Base-by-base conservation (phyloP, 2,888 invertebrate species). In the Cryptocephalus moraei region DNA sequence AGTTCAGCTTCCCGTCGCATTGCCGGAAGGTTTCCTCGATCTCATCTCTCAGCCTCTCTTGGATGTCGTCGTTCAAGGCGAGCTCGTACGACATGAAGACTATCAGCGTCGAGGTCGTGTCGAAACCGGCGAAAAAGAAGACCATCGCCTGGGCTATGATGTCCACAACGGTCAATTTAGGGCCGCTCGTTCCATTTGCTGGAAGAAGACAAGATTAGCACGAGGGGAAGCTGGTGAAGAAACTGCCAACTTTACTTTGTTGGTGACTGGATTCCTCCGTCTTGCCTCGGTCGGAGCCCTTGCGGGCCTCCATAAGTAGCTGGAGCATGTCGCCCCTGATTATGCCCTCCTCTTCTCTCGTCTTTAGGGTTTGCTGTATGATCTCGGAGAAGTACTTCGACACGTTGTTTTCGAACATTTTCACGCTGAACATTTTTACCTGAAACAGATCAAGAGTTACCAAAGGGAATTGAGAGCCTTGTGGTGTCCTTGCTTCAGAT, bases 61-160 rank as follows among this genome's bases (percentile, higher is more conserved):
- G 82, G 1, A 78, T 63, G 0, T 81, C 78, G 12, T 75, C 73
- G 64, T 81, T 73, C 4, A 75, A 44, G 32, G 80, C 77, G 14
- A 82, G 58, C 61, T 81, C 81, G 41, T 79, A 72, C 0, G 76
- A 63, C 0, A 73, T 58, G 50, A 79, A 79, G 0, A 69, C 68
- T 55, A 75, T 66, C 8, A 69, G 53, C 45, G 70, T 67, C 0
- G 75, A 69, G 0, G 70, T 67, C 1, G 73, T 69, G 33, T 75
- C 75, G 53, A 72, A 75, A 1, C 75, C 75, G 13, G 73, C 75
- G 1, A 76, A 61, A 61, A 75, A 75, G 65, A 76, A 76, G 1
- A 75, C 54, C 2, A 75, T 47, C 11, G 73, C 73, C 63, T 80
- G 80, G 0, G 79, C 76, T 1, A 76, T 73, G 8, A 80, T 69